Evolutionary conservation across 2,113 vertebrate species (phyloP).

Genomic region (Tetrax tetrax): DNA sequence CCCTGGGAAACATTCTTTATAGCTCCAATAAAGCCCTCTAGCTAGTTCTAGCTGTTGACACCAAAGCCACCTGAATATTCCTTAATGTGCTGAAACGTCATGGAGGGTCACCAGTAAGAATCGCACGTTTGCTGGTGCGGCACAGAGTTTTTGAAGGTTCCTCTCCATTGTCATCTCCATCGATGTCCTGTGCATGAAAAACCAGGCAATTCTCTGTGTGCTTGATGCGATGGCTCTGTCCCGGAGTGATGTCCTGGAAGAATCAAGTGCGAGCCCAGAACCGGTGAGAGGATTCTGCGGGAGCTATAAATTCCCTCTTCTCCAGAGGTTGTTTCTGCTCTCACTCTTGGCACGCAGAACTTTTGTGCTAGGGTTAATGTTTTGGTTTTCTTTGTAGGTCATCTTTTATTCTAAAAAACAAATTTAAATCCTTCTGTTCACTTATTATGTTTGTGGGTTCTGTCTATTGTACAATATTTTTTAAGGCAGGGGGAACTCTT

Average conservation of each 20-base stretch:
- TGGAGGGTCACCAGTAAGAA: background rate
- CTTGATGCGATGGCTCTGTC: background rate
- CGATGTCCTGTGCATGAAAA: background rate
- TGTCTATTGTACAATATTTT: background rate
- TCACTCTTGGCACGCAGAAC: background rate
- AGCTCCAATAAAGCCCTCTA: background rate
- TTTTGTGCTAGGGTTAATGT: slow-evolving; percentile 15
- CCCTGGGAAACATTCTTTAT: slow-evolving; percentile 15
- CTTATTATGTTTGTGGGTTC: background rate
- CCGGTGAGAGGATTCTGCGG: background rate
- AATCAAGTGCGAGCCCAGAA: background rate
- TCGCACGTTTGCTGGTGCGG: background rate
- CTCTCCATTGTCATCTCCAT: background rate
- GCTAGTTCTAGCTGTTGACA: slow-evolving; percentile 19
- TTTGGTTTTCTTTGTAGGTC: slow-evolving; percentile 25
- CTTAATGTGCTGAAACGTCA: background rate
- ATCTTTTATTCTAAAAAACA: background rate
- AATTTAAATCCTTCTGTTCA: background rate
- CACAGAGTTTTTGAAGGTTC: background rate
- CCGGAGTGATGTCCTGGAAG: background rate
- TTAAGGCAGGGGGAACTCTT: background rate
- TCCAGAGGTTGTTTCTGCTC: slow-evolving; percentile 1
- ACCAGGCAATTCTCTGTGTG: background rate
- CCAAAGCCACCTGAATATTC: slow-evolving; percentile 26
- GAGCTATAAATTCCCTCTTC: slow-evolving; percentile 2